A percentile compares a stretch with the other conserved stretches of the same genome.
Conservation (phyloP, 2,113 vertebrate species). For the Cervus canadensis region DNA sequence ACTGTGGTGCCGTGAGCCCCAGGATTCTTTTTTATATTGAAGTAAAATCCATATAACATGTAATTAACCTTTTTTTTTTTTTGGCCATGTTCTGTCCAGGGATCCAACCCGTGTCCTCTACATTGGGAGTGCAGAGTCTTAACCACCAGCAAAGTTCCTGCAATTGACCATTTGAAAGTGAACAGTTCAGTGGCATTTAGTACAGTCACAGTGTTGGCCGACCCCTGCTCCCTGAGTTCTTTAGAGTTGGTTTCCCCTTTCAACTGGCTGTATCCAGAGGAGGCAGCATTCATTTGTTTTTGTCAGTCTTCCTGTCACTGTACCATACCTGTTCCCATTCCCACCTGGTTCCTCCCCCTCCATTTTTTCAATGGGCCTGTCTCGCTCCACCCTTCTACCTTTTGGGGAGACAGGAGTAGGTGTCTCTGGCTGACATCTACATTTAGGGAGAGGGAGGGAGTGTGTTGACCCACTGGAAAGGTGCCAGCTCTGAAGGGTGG, state of each 20-base stretch:
- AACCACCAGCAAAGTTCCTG: neutral
- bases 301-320: neutral
- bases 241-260: neutral
- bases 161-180: neutral
- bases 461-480: neutral
- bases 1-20: neutral
- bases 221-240: neutral
- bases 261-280: neutral
- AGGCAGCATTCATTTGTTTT: neutral
- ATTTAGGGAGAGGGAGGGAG: neutral
- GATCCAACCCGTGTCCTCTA: fast-evolving
- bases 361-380: neutral
- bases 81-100: neutral
- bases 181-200: neutral
- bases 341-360: neutral
- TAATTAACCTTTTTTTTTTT: neutral
- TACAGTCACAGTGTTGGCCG: neutral
- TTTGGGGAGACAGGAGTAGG: neutral
- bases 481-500: neutral
- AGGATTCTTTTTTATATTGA: neutral
- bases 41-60: neutral
- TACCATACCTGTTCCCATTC: neutral
- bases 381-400: neutral
- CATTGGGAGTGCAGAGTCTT: neutral
- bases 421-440: neutral